Evolutionary conservation across 2,888 invertebrate species (phyloP).

Genomic region (Troides oblongomaculatus): DNA sequence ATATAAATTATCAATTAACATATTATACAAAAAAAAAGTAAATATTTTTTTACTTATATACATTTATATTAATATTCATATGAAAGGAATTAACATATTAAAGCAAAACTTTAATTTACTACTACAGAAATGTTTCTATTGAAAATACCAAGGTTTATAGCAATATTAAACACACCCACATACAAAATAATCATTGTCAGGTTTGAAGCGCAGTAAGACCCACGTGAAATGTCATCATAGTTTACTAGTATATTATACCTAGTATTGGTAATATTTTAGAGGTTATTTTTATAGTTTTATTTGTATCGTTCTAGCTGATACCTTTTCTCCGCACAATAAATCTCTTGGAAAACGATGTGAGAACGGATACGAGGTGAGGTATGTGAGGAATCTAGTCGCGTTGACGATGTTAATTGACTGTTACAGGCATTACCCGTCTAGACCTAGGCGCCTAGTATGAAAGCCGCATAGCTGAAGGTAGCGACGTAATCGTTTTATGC

Average conservation of each 20-base stretch:
- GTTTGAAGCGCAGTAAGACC: background rate
- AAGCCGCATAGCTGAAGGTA: conserved; percentile 31
- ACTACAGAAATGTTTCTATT: background rate
- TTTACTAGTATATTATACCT: background rate
- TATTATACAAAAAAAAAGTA: no score
- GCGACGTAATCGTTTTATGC: conserved; percentile 26
- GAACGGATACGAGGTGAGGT: conserved; percentile 59
- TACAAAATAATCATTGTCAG: background rate
- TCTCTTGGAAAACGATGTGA: conserved; percentile 40
- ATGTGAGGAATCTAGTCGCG: conserved; percentile 62
- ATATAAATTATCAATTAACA: no score
- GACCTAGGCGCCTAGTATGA: conserved; percentile 46
- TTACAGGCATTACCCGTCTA: conserved; percentile 49
- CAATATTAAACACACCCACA: background rate
- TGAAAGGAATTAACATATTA: background rate
- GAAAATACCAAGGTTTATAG: conserved; percentile 20
- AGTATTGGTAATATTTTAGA: background rate
- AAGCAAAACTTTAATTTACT: background rate
- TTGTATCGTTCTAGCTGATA: background rate
- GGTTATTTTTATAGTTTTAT: background rate
- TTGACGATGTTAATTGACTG: conserved; percentile 64
- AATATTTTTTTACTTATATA: no score
- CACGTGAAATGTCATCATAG: background rate
- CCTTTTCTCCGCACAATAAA: conserved; percentile 2
- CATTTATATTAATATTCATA: no score